Percentiles rank a stretch among this genome's conserved stretches.
Evolutionary conservation across 2,797 vertebrate genomes (phyloP).

Genomic region (Melanotaenia trifasciata): DNA sequence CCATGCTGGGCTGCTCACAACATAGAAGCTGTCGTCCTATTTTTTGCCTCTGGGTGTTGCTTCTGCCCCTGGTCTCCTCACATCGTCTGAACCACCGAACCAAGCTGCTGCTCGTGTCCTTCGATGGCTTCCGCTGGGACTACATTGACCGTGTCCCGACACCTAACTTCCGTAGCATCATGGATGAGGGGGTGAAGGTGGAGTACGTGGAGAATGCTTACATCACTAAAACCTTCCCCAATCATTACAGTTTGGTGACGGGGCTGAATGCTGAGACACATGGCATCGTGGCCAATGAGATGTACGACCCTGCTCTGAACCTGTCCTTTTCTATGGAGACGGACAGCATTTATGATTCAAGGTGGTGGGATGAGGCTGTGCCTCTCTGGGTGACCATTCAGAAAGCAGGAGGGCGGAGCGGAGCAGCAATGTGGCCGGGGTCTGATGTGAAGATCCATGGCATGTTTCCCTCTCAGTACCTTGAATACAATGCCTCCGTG

Average conservation of each 20-base stretch:
- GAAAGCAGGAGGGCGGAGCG: constrained; percentile 85
- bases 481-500: constrained; percentile 87
- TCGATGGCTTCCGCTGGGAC: constrained; percentile 96
- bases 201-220: constrained; percentile 88
- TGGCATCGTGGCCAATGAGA: constrained; percentile 91
- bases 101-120: constrained; percentile 90
- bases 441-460: constrained; percentile 90
- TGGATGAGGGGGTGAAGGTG: constrained; percentile 85
- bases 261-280: constrained; percentile 92
- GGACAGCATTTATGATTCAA: constrained; percentile 84
- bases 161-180: constrained; percentile 85
- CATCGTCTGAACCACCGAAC: constrained; percentile 47
- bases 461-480: constrained; percentile 83
- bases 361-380: constrained; percentile 91
- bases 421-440: constrained; percentile 95
- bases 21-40: constrained; percentile 62
- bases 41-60: constrained; percentile 64
- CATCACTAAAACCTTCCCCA: constrained; percentile 92
- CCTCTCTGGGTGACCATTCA: constrained; percentile 93
- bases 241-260: constrained; percentile 93
- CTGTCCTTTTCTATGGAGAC: constrained; percentile 88
- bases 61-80: constrained; percentile 63
- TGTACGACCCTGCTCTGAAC: constrained; percentile 89
- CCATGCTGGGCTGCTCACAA: constrained; percentile 47
- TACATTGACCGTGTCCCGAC: constrained; percentile 88